Conservation (phyloP, 2,113 vertebrate genomes). For the Megaceryle maxima region DNA sequence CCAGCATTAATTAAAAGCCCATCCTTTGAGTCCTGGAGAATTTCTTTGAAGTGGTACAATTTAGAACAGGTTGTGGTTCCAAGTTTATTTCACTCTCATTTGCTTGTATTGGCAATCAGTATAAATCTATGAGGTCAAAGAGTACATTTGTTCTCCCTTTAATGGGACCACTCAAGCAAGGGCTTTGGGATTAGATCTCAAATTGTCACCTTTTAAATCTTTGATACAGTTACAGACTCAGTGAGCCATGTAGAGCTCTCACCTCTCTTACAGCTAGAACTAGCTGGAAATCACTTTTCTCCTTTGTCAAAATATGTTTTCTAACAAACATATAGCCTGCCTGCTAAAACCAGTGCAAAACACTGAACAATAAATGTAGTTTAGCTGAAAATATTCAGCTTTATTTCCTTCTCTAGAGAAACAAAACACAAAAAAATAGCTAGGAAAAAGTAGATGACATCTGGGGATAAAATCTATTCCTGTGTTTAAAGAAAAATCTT, state of each 20-base stretch:
- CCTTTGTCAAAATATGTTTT: slow-evolving; percentile 15
- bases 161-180: slow-evolving; percentile 14
- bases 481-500: not conserved
- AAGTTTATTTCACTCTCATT: not conserved
- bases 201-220: slow-evolving; percentile 29
- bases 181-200: slow-evolving; percentile 19
- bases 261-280: not conserved
- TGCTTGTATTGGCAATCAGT: not conserved
- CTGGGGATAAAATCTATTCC: not conserved
- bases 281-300: not conserved
- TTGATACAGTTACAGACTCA: slow-evolving; percentile 3
- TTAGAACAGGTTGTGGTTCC: not conserved
- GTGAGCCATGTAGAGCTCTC: not conserved
- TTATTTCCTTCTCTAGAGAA: not conserved
- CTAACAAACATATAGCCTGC: not conserved
- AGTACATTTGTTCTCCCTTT: slow-evolving; percentile 26
- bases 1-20: not conserved
- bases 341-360: not conserved
- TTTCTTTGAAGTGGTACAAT: not conserved
- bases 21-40: not conserved
- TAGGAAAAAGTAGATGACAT: not conserved
- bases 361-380: not conserved
- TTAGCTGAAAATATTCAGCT: not conserved
- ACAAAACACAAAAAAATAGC: not conserved
- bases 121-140: not conserved